Percentiles rank a stretch among this genome's conserved stretches.
Conservation (phyloP, 2,888 invertebrate species). For the Meliscaeva auricollis region DNA sequence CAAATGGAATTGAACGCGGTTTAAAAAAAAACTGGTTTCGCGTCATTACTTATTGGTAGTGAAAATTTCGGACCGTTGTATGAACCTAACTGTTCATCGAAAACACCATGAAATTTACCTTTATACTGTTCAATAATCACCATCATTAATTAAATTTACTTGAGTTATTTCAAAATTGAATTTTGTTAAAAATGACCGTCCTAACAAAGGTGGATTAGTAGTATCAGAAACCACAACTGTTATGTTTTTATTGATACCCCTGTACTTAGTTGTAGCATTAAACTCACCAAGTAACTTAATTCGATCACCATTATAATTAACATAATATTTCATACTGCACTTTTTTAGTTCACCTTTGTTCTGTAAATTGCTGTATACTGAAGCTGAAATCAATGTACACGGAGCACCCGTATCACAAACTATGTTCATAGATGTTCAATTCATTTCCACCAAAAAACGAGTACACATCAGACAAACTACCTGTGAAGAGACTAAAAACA, state of each 20-base stretch:
- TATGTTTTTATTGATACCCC: conserved; percentile 5
- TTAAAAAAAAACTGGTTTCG: background rate
- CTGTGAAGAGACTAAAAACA: conserved; percentile 27
- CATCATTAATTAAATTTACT: conserved; percentile 5
- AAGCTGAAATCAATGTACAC: conserved; percentile 21
- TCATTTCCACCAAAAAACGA: conserved; percentile 22
- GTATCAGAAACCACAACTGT: conserved; percentile 17
- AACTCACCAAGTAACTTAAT: conserved; percentile 17
- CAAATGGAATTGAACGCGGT: too few species aligned
- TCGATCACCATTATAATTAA: conserved; percentile 21
- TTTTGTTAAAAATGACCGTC: conserved; percentile 24
- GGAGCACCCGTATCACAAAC: conserved; percentile 9
- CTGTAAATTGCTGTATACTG: background rate
- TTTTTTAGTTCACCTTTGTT: background rate
- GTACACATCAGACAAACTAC: conserved; percentile 22
- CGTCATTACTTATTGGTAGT: conserved; percentile 3
- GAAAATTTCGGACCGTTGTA: conserved; percentile 9
- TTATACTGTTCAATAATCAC: conserved; percentile 23
- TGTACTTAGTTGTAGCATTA: conserved; percentile 12
- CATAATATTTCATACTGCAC: background rate
- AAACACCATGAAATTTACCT: conserved; percentile 23
- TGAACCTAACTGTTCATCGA: conserved; percentile 26
- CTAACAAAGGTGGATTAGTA: conserved; percentile 35
- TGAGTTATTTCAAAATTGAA: conserved; percentile 38
- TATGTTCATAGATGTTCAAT: conserved; percentile 14